Evolutionary conservation across 2,888 invertebrate genomes (phyloP), one percentile per base, ranked within the genome.

Genomic region (Stegophylla sp.): DNA sequence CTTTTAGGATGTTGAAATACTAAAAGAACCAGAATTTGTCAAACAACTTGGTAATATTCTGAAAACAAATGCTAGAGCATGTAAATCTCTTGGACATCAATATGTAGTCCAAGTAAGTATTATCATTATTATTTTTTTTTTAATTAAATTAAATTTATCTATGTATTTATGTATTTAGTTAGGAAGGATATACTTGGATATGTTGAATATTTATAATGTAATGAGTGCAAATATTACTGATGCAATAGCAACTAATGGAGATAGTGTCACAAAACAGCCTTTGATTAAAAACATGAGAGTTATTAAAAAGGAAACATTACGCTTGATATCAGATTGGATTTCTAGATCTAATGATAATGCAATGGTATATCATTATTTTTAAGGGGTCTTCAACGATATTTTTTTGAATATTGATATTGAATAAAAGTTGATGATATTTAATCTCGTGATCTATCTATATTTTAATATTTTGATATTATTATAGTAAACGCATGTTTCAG

Each of bases 21-120:
- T 98, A 77, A 97, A 97, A 87, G 97, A 98, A 87, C 93, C 94
- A 84, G 97, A 98, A 86, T 95, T 97, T 84, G 97, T 99, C 0
- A 97, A 96, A 88, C 98, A 98, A 88, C 90, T 99, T 83, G 95
- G 94, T 79, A 98, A 96, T 88, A 98, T 99, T 87, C 90, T 99
- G 82, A 99, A 99, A 89, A 99, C 99, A 1, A 99, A 99, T 88
- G 97, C 98, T 23, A 91, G 98, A 84, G 98, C 99, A n/a, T 99
- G 98, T 87, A 96, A 97, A 88, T 97, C 99, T 67, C 89, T 99
- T 61, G 97, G 97, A 4, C 97, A 98, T 88, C 94, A 96, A 4
- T 99, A 97, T 88, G 96, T 98, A 84, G 90, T 93, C 83, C 91
- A 90, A 88, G 89, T 90, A 84, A 84, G 64, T 64, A 3, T 15